Evolutionary conservation across 2,888 invertebrate species (phyloP).

Genomic region (Xanthia togata): DNA sequence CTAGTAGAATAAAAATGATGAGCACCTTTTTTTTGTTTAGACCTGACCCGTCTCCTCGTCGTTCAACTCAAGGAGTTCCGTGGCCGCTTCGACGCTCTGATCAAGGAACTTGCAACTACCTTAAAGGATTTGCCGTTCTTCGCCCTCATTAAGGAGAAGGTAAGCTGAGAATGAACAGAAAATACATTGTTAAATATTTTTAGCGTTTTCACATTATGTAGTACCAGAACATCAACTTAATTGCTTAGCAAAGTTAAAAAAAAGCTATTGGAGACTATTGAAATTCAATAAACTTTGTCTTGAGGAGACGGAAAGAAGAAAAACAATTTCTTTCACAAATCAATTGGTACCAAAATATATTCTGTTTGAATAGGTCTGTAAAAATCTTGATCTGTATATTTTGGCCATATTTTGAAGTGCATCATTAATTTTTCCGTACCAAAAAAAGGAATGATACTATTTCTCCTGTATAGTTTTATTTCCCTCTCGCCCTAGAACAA

Average conservation of each 20-base stretch:
- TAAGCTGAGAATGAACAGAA: constrained; percentile 55
- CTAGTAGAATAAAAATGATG: background rate
- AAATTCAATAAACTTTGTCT: background rate
- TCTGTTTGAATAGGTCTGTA: background rate
- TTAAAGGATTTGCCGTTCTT: constrained; percentile 85
- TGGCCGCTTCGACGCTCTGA: constrained; percentile 74
- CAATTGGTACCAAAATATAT: background rate
- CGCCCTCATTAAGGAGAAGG: constrained; percentile 82
- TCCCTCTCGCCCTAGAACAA: background rate
- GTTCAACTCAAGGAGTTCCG: constrained; percentile 85
- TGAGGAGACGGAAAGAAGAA: background rate
- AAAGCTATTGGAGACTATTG: background rate
- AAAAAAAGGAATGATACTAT: background rate
- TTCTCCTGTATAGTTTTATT: too few relatives aligned
- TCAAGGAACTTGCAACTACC: constrained; percentile 78
- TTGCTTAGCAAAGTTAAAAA: background rate
- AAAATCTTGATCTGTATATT: background rate
- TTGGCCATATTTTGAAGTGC: background rate
- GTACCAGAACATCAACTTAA: background rate
- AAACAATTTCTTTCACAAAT: background rate
- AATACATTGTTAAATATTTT: background rate
- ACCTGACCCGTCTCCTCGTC: constrained; percentile 84
- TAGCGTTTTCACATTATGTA: background rate
- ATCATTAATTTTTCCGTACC: background rate
- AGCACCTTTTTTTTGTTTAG: constrained; percentile 65